Conservation (phyloP, 2,113 vertebrate species). For the Ctenomys sociabilis region DNA sequence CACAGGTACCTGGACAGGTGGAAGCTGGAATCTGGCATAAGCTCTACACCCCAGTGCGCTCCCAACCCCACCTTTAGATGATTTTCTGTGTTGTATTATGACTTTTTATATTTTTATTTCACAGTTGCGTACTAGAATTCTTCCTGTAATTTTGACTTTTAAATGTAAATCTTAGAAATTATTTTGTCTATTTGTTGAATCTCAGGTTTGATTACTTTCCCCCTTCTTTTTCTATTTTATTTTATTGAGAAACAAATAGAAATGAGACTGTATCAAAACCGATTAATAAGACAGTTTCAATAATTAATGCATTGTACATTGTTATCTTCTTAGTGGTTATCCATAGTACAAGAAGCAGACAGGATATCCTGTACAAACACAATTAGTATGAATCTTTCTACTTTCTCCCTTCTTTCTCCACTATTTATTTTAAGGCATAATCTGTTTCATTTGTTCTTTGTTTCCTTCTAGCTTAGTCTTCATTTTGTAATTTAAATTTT, state of each 20-base stretch:
- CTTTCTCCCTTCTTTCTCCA: neutral
- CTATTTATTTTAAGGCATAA: neutral
- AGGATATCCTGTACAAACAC: too few species aligned
- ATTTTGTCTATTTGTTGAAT: neutral
- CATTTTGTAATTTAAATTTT: neutral
- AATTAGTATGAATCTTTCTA: too few species aligned
- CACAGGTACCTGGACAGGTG: neutral
- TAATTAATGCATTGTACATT: too few species aligned
- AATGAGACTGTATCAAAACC: too few species aligned
- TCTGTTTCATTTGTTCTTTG: neutral
- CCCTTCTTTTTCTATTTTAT: too few species aligned
- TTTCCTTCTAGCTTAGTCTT: neutral
- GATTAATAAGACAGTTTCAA: too few species aligned
- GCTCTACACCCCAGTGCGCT: neutral
- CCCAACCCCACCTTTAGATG: neutral
- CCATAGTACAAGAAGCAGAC: too few species aligned
- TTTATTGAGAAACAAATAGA: too few species aligned
- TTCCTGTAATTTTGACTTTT: conserved; percentile 17
- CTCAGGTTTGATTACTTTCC: neutral
- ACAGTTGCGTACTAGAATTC: neutral
- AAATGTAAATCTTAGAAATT: neutral
- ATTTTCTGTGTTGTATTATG: neutral
- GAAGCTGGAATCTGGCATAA: neutral
- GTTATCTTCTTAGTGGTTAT: too few species aligned
- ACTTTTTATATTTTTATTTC: neutral